Percentiles rank a stretch among this genome's conserved stretches.
These are phyloP conservation scores for Emmelina monodactyla DNA, from an alignment of 2,888 invertebrate species.

Conservation along the genomic window DNA sequence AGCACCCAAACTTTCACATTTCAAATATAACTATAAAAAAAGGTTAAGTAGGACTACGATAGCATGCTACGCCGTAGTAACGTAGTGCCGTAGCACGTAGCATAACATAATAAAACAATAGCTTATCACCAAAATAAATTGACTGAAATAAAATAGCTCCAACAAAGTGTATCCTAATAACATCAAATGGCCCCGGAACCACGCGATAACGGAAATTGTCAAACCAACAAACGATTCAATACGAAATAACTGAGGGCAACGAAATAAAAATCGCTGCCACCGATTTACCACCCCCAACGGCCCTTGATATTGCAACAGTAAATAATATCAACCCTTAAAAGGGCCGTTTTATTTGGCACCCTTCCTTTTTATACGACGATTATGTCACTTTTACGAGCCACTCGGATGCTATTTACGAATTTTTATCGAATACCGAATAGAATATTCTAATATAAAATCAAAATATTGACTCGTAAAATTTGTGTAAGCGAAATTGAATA, in stretches of 20 bases:
- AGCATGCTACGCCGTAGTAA: too few relatives aligned
- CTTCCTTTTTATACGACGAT: constrained; percentile 54
- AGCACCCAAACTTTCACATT: too few relatives aligned
- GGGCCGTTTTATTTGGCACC: constrained; percentile 52
- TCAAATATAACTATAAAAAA: too few relatives aligned
- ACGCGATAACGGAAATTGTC: too few relatives aligned
- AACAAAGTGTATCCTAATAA: too few relatives aligned
- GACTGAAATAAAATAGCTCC: too few relatives aligned
- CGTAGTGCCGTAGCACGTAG: too few relatives aligned
- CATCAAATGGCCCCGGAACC: too few relatives aligned
- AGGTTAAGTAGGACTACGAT: too few relatives aligned
- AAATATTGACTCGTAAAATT: constrained; percentile 8
- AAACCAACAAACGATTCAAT: too few relatives aligned
- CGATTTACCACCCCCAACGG: constrained; percentile 32
- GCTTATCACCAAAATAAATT: too few relatives aligned
- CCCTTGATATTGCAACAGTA: constrained; percentile 46
- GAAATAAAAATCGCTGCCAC: constrained; percentile 31
- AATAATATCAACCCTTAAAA: constrained; percentile 54
- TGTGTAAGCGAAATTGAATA: constrained; percentile 8
- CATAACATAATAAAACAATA: too few relatives aligned
- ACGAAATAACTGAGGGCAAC: constrained; percentile 17
- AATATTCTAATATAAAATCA: constrained; percentile 20
- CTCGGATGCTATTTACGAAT: constrained; percentile 37
- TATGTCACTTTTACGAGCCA: constrained; percentile 52
- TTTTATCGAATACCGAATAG: constrained; percentile 47